phyloP scores from a whole-genome alignment of 2,113 vertebrate genomes.

The Periophthalmodon schlosseri region DNA sequence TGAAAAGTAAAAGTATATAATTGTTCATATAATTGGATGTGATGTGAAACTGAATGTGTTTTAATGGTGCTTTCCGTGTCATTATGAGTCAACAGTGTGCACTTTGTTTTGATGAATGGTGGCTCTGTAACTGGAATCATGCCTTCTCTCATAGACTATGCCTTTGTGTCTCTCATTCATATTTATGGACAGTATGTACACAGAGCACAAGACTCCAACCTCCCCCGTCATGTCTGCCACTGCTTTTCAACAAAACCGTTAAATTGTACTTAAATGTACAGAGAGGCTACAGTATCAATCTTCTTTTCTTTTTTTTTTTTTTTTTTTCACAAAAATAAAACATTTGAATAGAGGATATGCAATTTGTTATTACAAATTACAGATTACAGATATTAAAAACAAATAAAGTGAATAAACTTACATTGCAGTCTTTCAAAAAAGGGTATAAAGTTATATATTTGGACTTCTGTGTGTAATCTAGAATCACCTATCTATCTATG shows the following conservation, averaged over 20 bases:
- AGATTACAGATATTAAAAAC: too few species aligned
- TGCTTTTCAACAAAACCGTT: not conserved
- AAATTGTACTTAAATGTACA: not conserved
- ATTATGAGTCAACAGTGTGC: not conserved
- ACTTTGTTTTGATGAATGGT: not conserved
- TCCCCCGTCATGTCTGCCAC: not conserved
- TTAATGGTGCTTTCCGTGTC: constrained; percentile 8
- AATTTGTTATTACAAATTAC: too few species aligned
- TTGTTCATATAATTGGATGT: not conserved
- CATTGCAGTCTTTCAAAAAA: too few species aligned
- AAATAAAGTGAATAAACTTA: too few species aligned
- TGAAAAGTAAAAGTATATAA: not conserved
- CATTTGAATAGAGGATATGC: too few species aligned
- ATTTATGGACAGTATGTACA: constrained; percentile 11
- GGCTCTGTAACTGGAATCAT: not conserved
- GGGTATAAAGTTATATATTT: too few species aligned
- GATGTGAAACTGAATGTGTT: not conserved
- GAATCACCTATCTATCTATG: too few species aligned
- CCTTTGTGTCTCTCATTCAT: constrained; percentile 1
- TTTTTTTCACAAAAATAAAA: too few species aligned
- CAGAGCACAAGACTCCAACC: not conserved
- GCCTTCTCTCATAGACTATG: not conserved
- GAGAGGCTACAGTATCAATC: not conserved
- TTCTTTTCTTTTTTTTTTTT: too few species aligned
- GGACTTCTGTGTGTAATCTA: too few species aligned